These are phyloP conservation scores for Nasonia vitripennis DNA, from an alignment of 1,140 invertebrate species.

Conservation along the genomic window DNA sequence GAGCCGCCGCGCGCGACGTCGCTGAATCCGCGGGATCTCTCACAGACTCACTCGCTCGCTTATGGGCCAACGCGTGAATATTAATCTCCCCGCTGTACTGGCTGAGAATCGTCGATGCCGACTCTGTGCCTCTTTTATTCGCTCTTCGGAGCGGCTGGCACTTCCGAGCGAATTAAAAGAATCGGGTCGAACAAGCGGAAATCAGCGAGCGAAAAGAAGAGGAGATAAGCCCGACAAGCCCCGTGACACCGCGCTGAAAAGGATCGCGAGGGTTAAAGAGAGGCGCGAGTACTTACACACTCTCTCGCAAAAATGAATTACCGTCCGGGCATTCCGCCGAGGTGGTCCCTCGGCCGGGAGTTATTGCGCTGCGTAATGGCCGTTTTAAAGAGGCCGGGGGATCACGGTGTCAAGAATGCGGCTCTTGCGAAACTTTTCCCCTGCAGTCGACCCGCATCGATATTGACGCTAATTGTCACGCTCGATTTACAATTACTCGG, in stretches of 20 bases:
- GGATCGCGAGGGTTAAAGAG: background rate
- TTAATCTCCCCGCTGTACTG: background rate
- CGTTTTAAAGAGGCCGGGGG: conserved; percentile 57
- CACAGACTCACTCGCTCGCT: background rate
- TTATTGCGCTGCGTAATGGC: conserved; percentile 66
- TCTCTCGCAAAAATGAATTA: conserved; percentile 56
- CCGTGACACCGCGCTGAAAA: background rate
- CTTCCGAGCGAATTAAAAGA: too few relatives aligned
- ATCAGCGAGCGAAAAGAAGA: too few relatives aligned
- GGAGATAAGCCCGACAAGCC: too few relatives aligned
- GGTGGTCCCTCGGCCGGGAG: conserved; percentile 62
- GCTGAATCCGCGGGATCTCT: conserved; percentile 14
- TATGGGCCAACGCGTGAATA: background rate
- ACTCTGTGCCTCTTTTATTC: too few relatives aligned
- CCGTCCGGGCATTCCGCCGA: conserved; percentile 55
- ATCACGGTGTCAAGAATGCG: conserved; percentile 57
- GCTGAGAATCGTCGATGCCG: too few relatives aligned
- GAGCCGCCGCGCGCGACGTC: conserved; percentile 22
- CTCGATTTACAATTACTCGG: conserved; percentile 32
- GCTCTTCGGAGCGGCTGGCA: too few relatives aligned
- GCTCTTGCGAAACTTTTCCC: background rate
- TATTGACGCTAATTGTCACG: conserved; percentile 29
- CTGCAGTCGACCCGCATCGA: conserved; percentile 38
- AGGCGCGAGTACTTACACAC: background rate
- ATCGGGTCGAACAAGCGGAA: too few relatives aligned